Evolutionary conservation across 2,888 invertebrate species (phyloP), one percentile per base, ranked within the genome.

Genomic region (Apamea sordens): DNA sequence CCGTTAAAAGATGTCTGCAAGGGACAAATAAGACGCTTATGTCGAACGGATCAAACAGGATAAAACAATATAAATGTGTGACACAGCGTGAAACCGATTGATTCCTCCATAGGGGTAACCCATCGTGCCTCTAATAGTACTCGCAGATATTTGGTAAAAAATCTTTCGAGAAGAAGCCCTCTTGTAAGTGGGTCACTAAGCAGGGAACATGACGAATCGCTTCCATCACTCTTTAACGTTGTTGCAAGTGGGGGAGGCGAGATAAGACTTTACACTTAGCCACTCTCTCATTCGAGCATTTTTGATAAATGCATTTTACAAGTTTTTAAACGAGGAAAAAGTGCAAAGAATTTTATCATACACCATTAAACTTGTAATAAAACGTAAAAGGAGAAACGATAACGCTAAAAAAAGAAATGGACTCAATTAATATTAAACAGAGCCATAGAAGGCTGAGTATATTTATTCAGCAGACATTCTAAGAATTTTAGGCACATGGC

Each of bases 381-480:
- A 78, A 80, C 77, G 63, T 61, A 77, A 85, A 84, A 83, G 76
- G 73, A 82, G 77, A 83, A 82, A 86, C 79, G 74, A 88, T 83
- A 82, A 56, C 63, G 53, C 83, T 85, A 76, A 88, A 85, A 83
- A 80, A 89, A 84, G 77, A 84, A 86, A 74, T 86, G 78, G 82
- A 79, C 73, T 83, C 84, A 87, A 90, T 93, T 92, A 91, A 93
- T 91, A 94, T 93, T 92, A 92, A 94, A 92, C 91, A 90, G 82
- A 74, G 82, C 93, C 93, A 88, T 93, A 93, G 88, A 93, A 83
- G 93, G 93, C 88, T 94, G 93, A 95, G 94, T 93, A 91, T 92
- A 96, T 95, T 93, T 92, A 96, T 95, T 93, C 94, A 92, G 90
- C 90, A 92, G 94, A 92, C 94, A 93, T 96, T 96, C 96, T 92